Evolutionary conservation across 1,140 invertebrate species (phyloP), one percentile per base, ranked within the genome.

Genomic region (Scaptomyza graminum): DNA sequence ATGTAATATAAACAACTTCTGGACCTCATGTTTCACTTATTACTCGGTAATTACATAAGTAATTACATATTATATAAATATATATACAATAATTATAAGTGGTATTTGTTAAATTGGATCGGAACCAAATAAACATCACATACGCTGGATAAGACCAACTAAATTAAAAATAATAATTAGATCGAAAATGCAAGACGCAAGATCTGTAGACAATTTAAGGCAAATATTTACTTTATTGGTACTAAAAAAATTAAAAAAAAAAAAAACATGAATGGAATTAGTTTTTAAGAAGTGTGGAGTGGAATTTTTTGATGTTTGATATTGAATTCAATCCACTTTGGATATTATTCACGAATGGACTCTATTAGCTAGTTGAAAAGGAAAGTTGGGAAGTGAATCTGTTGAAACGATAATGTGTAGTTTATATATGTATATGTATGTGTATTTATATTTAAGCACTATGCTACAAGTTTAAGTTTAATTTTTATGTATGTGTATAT

Each of bases 131-230:
- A 22, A 22, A 22, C 18, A 11, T 61, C 55, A 74, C 57, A 66
- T 66, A 83, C 68, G 82, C 83, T 87, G 83, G 83, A 87, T 83
- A 87, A 88, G 82, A 87, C 83, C 78, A 87, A 88, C 78, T 88
- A 87, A 87, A 87, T 88, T 87, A 66, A 44, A 67, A 37, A 44
- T 59, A n/a, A 71, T 44, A 37, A 74, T 65, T 34, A 34, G 49
- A 63, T 54, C 69, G 37, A 25, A 43, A 43, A 61, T 68, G 62
- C 70, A n/a, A 22, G n/a, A 22, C 16, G 71, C 76, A 57, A 51
- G 65, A 87, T 73, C 66, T 74, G 25, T 82, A 56, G 64, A 22
- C 34, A 44, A 80, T 62, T 46, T 52, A 84, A 70, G 78, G 47
- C 50, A 56, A 76, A 55, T 46, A 49, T 34, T 62, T 68, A 67